Percentiles rank a stretch among this genome's conserved stretches.
Evolutionary conservation across 2,113 vertebrate species (phyloP).

Genomic region (Sylvicapra grimmia): DNA sequence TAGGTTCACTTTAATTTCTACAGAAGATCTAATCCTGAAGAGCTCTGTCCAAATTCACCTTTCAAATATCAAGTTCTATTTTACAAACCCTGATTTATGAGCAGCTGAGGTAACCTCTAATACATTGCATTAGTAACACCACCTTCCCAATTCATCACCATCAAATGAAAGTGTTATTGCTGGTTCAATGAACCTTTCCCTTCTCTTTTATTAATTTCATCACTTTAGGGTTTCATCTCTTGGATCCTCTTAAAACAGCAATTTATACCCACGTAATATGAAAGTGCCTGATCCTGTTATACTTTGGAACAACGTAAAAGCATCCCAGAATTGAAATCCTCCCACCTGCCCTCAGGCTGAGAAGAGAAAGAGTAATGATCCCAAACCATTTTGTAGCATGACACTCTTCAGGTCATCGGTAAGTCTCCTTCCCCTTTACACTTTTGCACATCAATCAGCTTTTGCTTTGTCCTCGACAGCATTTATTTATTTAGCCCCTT

Average conservation of each 20-base stretch:
- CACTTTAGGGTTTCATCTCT: background rate
- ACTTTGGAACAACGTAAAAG: background rate
- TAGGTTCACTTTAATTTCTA: background rate
- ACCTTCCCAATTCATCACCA: background rate
- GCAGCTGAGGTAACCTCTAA: background rate
- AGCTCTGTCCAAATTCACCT: background rate
- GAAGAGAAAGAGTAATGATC: background rate
- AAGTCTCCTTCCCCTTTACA: background rate
- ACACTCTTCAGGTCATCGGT: background rate
- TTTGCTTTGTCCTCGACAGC: background rate
- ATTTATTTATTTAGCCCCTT: background rate
- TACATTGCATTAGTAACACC: background rate
- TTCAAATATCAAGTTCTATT: background rate
- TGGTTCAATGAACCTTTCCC: background rate
- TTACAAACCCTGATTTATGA: background rate
- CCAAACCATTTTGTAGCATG: background rate
- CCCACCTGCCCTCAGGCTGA: background rate
- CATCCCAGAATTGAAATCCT: background rate
- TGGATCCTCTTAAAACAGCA: background rate
- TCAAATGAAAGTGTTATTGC: background rate
- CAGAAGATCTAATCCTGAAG: background rate
- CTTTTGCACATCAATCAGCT: background rate
- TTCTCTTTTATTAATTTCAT: background rate
- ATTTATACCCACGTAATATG: background rate
- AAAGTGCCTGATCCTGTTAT: background rate